A percentile compares a stretch with the other conserved stretches of the same genome.
phyloP scores from a whole-genome alignment of 2,888 invertebrate genomes.

The Hirtodrosophila duncani region DNA sequence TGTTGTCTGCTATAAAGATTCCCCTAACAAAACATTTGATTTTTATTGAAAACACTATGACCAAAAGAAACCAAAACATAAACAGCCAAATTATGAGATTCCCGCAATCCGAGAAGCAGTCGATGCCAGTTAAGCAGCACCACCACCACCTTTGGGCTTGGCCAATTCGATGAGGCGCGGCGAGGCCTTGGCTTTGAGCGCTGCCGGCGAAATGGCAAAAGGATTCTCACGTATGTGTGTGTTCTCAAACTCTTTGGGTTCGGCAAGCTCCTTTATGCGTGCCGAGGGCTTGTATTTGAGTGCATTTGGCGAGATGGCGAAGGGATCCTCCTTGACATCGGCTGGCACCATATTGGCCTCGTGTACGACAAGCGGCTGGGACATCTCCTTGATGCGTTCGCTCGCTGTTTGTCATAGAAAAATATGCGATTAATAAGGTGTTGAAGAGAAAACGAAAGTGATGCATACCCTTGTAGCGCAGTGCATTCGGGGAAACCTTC shows the following conservation, averaged over 20 bases:
- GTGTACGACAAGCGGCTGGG: conserved; percentile 59
- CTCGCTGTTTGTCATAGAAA: conserved; percentile 53
- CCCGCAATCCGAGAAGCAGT: too few species aligned
- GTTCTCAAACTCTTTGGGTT: conserved; percentile 78
- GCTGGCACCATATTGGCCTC: conserved; percentile 68
- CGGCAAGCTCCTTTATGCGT: conserved; percentile 79
- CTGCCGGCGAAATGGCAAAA: conserved; percentile 79
- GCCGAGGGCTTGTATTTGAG: conserved; percentile 79
- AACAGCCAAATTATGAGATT: too few species aligned
- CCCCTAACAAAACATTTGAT: too few species aligned
- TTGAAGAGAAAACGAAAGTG: not conserved
- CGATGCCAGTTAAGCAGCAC: too few species aligned
- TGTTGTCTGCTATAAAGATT: too few species aligned
- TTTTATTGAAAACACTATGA: too few species aligned
- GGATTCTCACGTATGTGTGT: conserved; percentile 78
- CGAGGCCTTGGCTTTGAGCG: conserved; percentile 79
- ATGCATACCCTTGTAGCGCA: conserved; percentile 60
- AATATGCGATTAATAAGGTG: not conserved
- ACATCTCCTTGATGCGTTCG: conserved; percentile 59
- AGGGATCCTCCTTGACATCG: conserved; percentile 79
- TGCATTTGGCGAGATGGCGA: conserved; percentile 78
- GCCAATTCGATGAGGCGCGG: conserved; percentile 79
- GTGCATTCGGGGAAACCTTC: conserved; percentile 47
- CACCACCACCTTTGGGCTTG: conserved; percentile 77
- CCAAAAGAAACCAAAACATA: too few species aligned